Conservation (phyloP, 2,797 vertebrate species). For the Peromyscus aztecus region DNA sequence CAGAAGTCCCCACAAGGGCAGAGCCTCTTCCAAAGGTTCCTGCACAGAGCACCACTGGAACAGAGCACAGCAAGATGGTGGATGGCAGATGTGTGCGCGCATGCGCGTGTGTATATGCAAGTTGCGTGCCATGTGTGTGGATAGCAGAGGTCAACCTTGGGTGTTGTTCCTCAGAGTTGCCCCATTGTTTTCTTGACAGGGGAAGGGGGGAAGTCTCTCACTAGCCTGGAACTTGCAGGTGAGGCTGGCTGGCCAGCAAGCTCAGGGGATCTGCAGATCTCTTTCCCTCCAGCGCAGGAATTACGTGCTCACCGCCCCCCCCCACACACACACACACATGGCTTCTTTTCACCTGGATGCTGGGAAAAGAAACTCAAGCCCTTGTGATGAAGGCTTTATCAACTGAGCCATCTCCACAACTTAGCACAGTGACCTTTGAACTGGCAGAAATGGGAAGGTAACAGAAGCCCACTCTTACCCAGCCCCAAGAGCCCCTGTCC, state of each 20-base stretch:
- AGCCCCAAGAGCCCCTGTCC: not conserved
- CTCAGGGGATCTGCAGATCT: not conserved
- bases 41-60: not conserved
- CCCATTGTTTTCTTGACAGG: not conserved
- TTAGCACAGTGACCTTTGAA: not conserved
- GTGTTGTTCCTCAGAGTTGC: not conserved
- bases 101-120: not conserved
- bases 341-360: not conserved
- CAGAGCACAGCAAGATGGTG: not conserved
- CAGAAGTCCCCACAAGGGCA: too few relatives aligned
- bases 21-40: not conserved
- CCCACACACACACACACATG: too few relatives aligned
- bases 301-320: not conserved
- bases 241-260: not conserved
- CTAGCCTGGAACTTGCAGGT: not conserved
- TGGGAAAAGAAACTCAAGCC: not conserved
- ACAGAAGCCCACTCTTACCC: rapidly evolving
- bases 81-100: not conserved
- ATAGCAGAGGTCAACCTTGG: not conserved
- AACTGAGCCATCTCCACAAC: not conserved
- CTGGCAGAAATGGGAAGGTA: not conserved
- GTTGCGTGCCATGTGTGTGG: not conserved
- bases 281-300: rapidly evolving
- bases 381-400: not conserved
- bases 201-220: too few relatives aligned